Conservation (phyloP, 2,797 vertebrate species). For the Meriones psammophilus region DNA sequence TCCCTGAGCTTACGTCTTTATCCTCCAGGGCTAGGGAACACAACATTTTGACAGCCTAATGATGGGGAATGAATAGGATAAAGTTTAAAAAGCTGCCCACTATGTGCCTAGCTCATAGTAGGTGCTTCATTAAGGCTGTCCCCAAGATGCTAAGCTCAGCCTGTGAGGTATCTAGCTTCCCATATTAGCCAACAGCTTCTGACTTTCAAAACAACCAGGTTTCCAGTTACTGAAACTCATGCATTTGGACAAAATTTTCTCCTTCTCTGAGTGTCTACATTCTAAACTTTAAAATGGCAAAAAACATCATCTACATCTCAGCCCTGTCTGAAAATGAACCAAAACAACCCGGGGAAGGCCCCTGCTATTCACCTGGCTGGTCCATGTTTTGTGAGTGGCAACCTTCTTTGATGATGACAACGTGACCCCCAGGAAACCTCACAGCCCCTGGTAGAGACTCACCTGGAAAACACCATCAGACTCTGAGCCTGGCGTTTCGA, state of each 20-base stretch:
- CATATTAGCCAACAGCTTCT: not conserved
- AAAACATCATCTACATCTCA: too few species aligned
- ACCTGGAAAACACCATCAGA: not conserved
- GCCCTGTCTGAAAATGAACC: not conserved
- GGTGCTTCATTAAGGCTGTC: not conserved
- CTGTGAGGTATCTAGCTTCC: not conserved
- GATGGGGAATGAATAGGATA: fast-evolving
- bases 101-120: not conserved
- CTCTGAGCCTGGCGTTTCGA: not conserved
- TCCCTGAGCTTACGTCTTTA: not conserved
- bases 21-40: not conserved
- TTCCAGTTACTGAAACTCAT: not conserved
- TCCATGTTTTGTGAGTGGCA: fast-evolving
- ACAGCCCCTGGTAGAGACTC: fast-evolving
- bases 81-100: not conserved
- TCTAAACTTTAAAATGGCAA: slow-evolving; percentile 30
- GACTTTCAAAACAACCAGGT: not conserved
- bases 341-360: not conserved
- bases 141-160: not conserved
- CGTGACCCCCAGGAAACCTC: not conserved
- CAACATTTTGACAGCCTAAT: not conserved
- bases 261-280: not conserved
- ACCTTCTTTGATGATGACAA: not conserved
- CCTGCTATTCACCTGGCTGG: fast-evolving
- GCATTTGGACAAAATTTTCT: not conserved